Evolutionary conservation across 2,797 vertebrate genomes (phyloP).

Genomic region (Coendou prehensilis): DNA sequence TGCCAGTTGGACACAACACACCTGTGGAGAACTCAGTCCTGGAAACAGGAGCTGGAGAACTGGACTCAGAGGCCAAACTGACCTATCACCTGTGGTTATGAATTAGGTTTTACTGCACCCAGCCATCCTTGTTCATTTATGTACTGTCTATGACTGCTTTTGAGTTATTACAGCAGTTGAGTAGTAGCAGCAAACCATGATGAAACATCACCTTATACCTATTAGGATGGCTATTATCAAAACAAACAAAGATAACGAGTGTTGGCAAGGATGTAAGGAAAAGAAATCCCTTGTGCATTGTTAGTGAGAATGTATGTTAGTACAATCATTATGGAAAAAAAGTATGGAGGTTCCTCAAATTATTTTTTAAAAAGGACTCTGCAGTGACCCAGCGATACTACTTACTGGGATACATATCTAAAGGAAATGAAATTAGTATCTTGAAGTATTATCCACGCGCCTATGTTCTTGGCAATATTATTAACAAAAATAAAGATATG

Average conservation of each 20-base stretch:
- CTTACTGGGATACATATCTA: neutral
- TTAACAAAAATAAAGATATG: neutral
- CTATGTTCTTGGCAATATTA: neutral
- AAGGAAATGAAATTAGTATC: neutral
- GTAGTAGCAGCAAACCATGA: neutral
- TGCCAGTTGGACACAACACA: neutral
- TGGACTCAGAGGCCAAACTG: neutral
- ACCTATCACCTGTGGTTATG: neutral
- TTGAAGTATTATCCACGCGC: neutral
- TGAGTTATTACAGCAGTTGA: neutral
- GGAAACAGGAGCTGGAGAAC: neutral
- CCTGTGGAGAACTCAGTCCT: neutral
- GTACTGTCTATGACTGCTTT: neutral
- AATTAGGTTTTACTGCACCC: neutral
- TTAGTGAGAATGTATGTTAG: neutral
- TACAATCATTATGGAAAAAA: neutral
- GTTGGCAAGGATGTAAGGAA: neutral
- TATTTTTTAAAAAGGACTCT: neutral
- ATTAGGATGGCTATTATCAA: neutral
- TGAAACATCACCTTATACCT: neutral
- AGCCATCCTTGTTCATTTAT: neutral
- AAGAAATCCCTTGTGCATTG: neutral
- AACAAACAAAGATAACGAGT: neutral
- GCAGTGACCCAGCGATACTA: neutral
- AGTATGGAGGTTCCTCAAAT: neutral